Conservation (phyloP, 2,797 vertebrate species). For the Lutjanus campechanus region DNA sequence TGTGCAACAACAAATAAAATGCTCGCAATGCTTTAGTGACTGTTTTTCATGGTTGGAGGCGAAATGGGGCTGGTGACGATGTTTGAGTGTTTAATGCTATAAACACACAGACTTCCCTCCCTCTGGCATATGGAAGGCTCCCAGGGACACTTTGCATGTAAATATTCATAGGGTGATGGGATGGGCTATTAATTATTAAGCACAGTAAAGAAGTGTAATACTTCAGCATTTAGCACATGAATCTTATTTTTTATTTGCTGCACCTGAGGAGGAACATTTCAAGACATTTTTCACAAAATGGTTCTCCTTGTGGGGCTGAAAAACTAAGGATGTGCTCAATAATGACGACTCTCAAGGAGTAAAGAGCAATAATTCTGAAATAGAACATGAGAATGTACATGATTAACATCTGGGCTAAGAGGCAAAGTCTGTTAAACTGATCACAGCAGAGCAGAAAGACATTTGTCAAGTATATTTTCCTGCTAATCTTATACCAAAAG, state of each 20-base stretch:
- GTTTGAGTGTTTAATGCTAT: constrained; percentile 86
- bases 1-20: constrained; percentile 83
- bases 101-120: constrained; percentile 84
- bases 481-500: constrained; percentile 30
- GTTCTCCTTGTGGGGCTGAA: constrained; percentile 32
- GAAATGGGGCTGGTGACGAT: constrained; percentile 77
- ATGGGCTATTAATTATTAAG: constrained; percentile 87
- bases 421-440: constrained; percentile 33
- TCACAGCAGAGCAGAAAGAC: constrained; percentile 1
- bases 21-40: constrained; percentile 69
- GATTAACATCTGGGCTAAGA: constrained; percentile 53
- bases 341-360: constrained; percentile 38
- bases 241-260: constrained; percentile 79
- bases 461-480: background rate
- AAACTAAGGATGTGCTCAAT: constrained; percentile 37
- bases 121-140: constrained; percentile 81
- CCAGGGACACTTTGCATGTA: constrained; percentile 86
- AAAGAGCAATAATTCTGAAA: constrained; percentile 49
- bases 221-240: constrained; percentile 79
- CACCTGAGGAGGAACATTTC: constrained; percentile 66
- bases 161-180: constrained; percentile 87
- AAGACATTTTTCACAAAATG: constrained; percentile 59
- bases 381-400: constrained; percentile 38
- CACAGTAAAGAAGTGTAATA: constrained; percentile 79
- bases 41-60: constrained; percentile 84